Percentiles rank a stretch among this genome's conserved stretches.
Conservation (phyloP, 2,113 vertebrate species). For the Psilopogon haemacephalus region DNA sequence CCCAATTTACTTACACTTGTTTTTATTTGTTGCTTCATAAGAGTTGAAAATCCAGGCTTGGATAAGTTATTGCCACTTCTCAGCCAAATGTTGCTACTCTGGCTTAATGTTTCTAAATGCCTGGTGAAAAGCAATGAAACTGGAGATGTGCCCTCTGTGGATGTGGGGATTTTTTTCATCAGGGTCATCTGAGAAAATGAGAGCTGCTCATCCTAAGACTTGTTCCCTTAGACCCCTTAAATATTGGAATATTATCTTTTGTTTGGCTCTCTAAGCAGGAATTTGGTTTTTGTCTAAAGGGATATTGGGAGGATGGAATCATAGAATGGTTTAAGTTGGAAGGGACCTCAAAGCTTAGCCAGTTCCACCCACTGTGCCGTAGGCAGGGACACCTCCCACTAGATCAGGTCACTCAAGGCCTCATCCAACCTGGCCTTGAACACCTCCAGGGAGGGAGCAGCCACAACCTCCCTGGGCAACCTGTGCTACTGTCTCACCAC, state of each 20-base stretch:
- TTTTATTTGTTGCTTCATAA: neutral
- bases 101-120: neutral
- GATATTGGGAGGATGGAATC: no score
- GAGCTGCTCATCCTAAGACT: no score
- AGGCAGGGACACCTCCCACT: no score
- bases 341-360: no score
- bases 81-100: neutral
- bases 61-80: neutral
- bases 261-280: neutral
- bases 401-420: no score
- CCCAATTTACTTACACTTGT: neutral
- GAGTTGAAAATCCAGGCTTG: neutral
- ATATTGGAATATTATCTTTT: neutral
- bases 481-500: no score
- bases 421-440: no score
- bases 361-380: no score
- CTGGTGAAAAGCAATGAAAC: neutral
- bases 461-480: no score
- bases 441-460: no score
- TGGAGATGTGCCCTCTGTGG: accelerated
- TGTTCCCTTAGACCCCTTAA: no score
- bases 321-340: no score
- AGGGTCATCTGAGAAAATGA: neutral
- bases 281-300: neutral
- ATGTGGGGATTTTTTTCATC: neutral